Evolutionary conservation across 53 echinoderm and acorn worm species (phyloP).

Genomic region (Echinometra lucunter): DNA sequence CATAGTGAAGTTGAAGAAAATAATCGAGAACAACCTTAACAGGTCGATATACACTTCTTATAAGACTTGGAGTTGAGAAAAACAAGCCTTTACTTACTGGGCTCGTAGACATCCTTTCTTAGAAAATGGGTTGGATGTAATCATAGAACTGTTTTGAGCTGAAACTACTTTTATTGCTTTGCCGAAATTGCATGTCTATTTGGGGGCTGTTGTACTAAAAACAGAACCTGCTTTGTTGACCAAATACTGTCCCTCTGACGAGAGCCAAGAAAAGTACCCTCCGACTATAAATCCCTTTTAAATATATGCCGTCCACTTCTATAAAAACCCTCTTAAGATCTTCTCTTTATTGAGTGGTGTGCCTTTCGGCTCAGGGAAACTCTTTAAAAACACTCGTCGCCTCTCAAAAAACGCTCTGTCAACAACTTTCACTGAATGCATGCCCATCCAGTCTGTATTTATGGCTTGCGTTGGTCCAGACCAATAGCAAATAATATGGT

Average conservation of each 20-base stretch:
- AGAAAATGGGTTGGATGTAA: not conserved
- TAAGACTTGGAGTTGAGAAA: not conserved
- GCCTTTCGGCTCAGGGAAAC: constrained; percentile 32
- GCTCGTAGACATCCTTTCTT: not conserved
- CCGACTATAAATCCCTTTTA: constrained; percentile 21
- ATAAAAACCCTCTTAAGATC: constrained; percentile 7
- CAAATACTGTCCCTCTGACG: constrained; percentile 1
- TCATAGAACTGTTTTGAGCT: not conserved
- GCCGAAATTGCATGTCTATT: not conserved
- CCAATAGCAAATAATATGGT: not conserved
- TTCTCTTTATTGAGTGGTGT: constrained; percentile 27
- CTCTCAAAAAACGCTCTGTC: not conserved
- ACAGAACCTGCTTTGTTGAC: constrained; percentile 39
- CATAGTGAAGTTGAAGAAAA: not conserved
- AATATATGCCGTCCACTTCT: constrained; percentile 25
- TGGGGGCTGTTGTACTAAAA: not conserved
- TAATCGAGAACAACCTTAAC: not conserved
- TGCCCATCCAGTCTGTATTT: not conserved
- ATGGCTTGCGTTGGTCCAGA: constrained; percentile 20
- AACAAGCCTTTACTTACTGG: not conserved
- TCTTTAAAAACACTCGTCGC: not conserved
- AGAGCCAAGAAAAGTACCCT: constrained; percentile 10
- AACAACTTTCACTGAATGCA: constrained; percentile 23
- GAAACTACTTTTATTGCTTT: not conserved
- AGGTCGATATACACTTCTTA: not conserved